Conservation (phyloP, 2,888 invertebrate genomes). For the Pachliopta kotzebuea region DNA sequence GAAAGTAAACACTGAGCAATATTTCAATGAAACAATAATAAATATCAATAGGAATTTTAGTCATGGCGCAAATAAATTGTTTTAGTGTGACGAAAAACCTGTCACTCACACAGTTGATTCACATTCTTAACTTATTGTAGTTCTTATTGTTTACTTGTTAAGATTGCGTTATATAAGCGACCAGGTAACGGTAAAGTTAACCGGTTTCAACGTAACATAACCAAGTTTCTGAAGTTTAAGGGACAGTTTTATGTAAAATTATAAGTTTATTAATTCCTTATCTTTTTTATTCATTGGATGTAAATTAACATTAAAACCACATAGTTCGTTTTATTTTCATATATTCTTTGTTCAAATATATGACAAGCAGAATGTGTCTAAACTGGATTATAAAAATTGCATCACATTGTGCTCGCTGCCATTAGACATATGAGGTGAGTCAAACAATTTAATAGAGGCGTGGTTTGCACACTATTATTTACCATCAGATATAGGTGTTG, state of each 20-base stretch:
- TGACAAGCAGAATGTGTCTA: too few species aligned
- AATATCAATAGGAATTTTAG: neutral
- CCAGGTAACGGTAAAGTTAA: constrained; percentile 13
- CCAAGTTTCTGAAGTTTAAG: constrained; percentile 1
- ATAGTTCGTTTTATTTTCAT: too few species aligned
- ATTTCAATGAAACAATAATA: neutral
- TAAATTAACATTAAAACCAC: neutral
- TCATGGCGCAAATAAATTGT: neutral
- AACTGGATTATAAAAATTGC: too few species aligned
- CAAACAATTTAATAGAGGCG: too few species aligned
- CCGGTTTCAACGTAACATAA: constrained; percentile 1
- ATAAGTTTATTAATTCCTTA: neutral
- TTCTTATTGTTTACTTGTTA: constrained; percentile 17
- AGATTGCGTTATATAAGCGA: neutral
- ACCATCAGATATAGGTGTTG: too few species aligned
- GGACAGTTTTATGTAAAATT: neutral
- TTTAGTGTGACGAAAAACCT: neutral
- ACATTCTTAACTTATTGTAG: neutral
- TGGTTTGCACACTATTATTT: too few species aligned
- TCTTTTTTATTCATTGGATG: neutral
- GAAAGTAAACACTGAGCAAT: neutral
- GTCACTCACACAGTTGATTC: neutral
- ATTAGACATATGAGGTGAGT: too few species aligned
- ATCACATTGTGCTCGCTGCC: too few species aligned
- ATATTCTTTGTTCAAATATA: too few species aligned